Conservation (phyloP, 2,888 invertebrate species). For the Brachyopa scutellaris region DNA sequence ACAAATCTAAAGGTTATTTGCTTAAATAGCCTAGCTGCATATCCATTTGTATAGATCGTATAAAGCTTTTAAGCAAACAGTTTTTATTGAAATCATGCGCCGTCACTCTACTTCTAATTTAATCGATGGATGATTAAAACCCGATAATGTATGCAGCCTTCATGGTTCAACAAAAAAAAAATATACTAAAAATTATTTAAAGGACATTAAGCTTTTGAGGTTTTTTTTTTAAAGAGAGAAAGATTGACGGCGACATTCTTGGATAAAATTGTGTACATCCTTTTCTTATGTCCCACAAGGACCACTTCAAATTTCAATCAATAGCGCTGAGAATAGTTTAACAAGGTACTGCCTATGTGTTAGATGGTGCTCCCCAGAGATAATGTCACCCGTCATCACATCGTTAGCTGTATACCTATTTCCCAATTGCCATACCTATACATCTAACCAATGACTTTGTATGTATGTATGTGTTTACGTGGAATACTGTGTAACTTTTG, state of each 20-base stretch:
- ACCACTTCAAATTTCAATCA: constrained; percentile 67
- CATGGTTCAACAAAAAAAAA: constrained; percentile 27
- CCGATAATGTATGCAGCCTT: constrained; percentile 61
- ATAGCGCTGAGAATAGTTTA: constrained; percentile 67
- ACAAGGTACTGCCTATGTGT: constrained; percentile 63
- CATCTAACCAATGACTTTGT: too few species aligned
- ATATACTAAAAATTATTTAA: constrained; percentile 55
- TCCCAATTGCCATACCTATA: constrained; percentile 9
- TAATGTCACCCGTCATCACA: constrained; percentile 68
- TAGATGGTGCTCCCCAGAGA: constrained; percentile 67
- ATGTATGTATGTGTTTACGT: too few species aligned
- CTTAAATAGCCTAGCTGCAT: too few species aligned
- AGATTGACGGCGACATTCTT: constrained; percentile 46
- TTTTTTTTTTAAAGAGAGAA: too few species aligned
- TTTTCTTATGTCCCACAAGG: constrained; percentile 56
- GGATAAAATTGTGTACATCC: constrained; percentile 53
- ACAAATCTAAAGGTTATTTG: too few species aligned
- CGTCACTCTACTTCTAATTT: constrained; percentile 17
- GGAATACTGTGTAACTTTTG: constrained; percentile 57
- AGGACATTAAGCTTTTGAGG: constrained; percentile 39
- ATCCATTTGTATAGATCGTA: too few species aligned
- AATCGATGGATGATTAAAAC: constrained; percentile 53
- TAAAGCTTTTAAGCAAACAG: background rate
- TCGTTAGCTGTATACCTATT: constrained; percentile 54
- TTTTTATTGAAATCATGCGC: constrained; percentile 28